Percentiles rank a stretch among this genome's conserved stretches.
Conservation (phyloP, 2,797 vertebrate genomes). For the Muraenolepis orangiensis region DNA sequence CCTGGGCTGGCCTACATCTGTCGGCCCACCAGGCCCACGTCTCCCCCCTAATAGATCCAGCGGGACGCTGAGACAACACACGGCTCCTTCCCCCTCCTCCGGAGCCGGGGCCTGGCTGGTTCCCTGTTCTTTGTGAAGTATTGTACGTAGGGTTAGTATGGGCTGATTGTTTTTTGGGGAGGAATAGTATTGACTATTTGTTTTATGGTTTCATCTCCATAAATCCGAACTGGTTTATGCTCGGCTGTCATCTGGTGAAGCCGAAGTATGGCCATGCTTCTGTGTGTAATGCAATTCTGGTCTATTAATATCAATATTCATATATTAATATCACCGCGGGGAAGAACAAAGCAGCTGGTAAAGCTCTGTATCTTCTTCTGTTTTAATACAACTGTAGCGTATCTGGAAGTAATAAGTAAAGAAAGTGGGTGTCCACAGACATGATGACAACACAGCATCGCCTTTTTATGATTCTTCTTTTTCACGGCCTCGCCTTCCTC, state of each 20-base stretch:
- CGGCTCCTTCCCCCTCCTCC: constrained; percentile 2
- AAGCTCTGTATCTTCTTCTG: neutral
- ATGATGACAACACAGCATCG: neutral
- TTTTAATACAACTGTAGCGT: neutral
- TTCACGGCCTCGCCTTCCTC: constrained; percentile 7
- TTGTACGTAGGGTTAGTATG: too few relatives aligned
- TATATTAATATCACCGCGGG: neutral
- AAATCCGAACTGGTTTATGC: neutral
- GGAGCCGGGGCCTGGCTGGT: neutral
- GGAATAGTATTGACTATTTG: neutral
- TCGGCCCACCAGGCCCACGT: constrained; percentile 4
- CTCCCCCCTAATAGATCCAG: constrained; percentile 33
- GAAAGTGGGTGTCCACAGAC: neutral
- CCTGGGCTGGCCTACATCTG: constrained; percentile 8
- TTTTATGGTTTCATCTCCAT: neutral
- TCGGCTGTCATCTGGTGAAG: neutral
- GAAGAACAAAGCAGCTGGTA: neutral
- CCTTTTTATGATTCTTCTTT: neutral
- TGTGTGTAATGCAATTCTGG: neutral
- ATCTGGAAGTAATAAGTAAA: neutral
- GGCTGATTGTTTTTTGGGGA: neutral
- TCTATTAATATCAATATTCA: neutral
- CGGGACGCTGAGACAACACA: constrained; percentile 15
- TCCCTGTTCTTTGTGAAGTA: neutral
- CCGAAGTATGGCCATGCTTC: neutral